Conservation (phyloP, 2,888 invertebrate species). For the Pegoplata infirma region DNA sequence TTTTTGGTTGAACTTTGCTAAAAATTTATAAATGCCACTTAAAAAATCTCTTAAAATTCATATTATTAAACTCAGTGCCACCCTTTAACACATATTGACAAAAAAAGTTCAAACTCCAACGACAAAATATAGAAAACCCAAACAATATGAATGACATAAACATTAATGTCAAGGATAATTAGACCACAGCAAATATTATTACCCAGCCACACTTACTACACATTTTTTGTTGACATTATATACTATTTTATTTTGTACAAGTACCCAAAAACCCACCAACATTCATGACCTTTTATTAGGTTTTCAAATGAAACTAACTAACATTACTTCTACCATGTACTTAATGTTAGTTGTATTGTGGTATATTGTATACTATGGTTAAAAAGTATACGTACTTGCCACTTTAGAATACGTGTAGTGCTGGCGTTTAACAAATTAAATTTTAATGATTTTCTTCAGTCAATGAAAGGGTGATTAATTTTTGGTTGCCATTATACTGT, state of each 20-base stretch:
- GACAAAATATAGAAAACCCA: slow-evolving; percentile 15
- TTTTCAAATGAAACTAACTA: not conserved
- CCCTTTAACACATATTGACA: no score
- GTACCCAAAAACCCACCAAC: not conserved
- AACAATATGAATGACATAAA: not conserved
- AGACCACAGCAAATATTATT: not conserved
- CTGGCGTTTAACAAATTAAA: no score
- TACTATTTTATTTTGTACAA: not conserved
- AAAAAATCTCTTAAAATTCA: no score
- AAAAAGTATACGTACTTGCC: no score
- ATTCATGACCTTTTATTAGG: slow-evolving; percentile 14
- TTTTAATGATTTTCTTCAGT: no score
- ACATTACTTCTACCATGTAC: not conserved
- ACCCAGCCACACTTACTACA: not conserved
- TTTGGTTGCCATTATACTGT: no score
- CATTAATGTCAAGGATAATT: slow-evolving; percentile 45
- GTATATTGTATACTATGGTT: not conserved
- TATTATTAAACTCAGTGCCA: no score
- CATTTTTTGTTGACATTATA: not conserved
- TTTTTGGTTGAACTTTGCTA: no score
- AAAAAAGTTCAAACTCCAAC: slow-evolving; percentile 2
- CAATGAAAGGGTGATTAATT: no score
- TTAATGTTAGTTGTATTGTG: not conserved
- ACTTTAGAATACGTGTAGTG: no score
- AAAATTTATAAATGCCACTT: no score